phyloP scores from a whole-genome alignment of 2,113 vertebrate genomes.

The Ceuthmochares aereus region DNA sequence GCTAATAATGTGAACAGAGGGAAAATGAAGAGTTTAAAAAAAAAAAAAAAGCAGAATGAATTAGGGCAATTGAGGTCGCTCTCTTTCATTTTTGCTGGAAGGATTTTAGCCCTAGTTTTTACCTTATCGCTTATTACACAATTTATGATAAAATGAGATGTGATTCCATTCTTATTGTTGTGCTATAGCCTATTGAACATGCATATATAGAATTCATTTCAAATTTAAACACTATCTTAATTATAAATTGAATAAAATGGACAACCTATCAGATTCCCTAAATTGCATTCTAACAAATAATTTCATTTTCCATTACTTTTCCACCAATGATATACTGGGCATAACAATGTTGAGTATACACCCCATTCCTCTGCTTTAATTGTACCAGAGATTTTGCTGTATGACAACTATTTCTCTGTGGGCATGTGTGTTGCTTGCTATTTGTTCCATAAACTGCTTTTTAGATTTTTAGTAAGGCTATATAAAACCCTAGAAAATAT shows the following conservation, averaged over 20 bases:
- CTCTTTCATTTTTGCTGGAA: conserved; percentile 88
- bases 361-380: conserved; percentile 73
- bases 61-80: conserved; percentile 92
- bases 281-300: conserved; percentile 87
- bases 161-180: conserved; percentile 88
- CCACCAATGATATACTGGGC: conserved; percentile 73
- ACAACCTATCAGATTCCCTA: conserved; percentile 80
- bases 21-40: conserved; percentile 84
- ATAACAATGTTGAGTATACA: conserved; percentile 73
- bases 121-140: conserved; percentile 96
- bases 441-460: conserved; percentile 8
- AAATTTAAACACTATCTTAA: conserved; percentile 88
- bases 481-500: background rate
- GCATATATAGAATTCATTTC: conserved; percentile 85
- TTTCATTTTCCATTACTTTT: conserved; percentile 84
- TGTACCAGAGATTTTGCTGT: conserved; percentile 70
- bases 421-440: conserved; percentile 20
- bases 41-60: conserved; percentile 82
- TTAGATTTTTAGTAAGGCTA: background rate
- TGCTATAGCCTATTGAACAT: conserved; percentile 82
- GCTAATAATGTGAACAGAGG: conserved; percentile 91
- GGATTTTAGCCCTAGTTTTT: conserved; percentile 90
- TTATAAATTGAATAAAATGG: conserved; percentile 85
- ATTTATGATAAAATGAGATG: conserved; percentile 92
- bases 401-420: conserved; percentile 51